These are phyloP conservation scores for Syngnathoides biaculeatus DNA, from an alignment of 2,113 vertebrate species.

Conservation along the genomic window DNA sequence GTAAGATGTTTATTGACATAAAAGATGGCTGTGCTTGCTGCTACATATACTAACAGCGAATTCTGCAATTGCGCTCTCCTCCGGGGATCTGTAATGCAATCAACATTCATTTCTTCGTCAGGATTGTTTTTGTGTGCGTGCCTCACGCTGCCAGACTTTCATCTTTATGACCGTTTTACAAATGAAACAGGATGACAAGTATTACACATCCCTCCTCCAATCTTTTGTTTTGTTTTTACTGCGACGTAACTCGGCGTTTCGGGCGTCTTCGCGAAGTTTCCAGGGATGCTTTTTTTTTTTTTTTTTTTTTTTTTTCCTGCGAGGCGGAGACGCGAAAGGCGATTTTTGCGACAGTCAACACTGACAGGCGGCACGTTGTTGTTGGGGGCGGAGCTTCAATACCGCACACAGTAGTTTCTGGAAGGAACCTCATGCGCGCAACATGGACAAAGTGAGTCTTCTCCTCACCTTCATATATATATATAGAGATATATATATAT, in stretches of 20 bases:
- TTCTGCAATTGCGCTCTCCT: no score
- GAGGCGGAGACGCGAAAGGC: neutral
- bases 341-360: neutral
- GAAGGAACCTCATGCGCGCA: conserved; percentile 77
- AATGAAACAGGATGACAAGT: neutral
- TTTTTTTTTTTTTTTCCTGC: no score
- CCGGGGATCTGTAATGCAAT: no score
- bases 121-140: neutral
- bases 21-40: neutral
- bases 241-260: neutral
- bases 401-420: conserved; percentile 73
- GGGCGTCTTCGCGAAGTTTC: neutral
- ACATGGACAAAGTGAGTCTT: conserved; percentile 78
- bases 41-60: no score
- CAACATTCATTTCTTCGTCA: neutral
- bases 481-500: no score
- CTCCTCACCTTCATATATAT: conserved; percentile 12
- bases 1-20: neutral
- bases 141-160: neutral
- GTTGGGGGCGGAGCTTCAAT: conserved; percentile 57
- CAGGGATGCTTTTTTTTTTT: neutral
- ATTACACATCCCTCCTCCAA: neutral
- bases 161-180: neutral
- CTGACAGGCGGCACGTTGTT: neutral
- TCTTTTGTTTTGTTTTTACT: no score